Conservation (phyloP, 1,140 invertebrate genomes). For the Eciton burchellii region DNA sequence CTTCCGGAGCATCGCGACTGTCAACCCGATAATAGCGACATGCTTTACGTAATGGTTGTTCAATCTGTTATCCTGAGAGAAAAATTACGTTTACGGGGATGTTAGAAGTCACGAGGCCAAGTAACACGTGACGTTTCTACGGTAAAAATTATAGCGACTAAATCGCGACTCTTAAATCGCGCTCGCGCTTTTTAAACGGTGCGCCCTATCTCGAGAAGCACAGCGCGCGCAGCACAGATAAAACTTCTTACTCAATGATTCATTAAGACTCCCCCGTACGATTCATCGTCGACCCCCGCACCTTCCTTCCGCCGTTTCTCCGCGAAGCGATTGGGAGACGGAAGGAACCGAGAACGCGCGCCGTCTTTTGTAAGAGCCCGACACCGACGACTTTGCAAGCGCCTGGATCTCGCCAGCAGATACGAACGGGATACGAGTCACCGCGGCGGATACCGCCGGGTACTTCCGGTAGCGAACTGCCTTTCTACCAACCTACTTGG, state of each 20-base stretch:
- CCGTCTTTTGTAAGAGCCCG: conserved; percentile 5
- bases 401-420: conserved; percentile 65
- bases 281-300: neutral
- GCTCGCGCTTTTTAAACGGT: neutral
- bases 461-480: conserved; percentile 48
- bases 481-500: conserved; percentile 60
- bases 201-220: conserved; percentile 4
- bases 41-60: neutral
- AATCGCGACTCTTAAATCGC: neutral
- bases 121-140: too few relatives aligned
- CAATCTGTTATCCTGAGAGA: neutral
- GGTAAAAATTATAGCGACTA: too few relatives aligned
- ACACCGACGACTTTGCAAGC: conserved; percentile 32
- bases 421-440: conserved; percentile 63
- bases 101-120: too few relatives aligned
- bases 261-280: conserved; percentile 19
- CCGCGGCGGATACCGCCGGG: conserved; percentile 1
- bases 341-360: neutral
- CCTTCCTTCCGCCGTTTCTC: neutral
- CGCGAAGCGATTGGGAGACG: neutral
- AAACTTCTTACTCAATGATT: conserved; percentile 28
- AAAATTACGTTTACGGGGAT: neutral
- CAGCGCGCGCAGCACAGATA: neutral
- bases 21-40: neutral
- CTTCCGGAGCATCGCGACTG: neutral